Conservation (phyloP, 2,888 invertebrate genomes). For the Acanthacorydalis orientalis region DNA sequence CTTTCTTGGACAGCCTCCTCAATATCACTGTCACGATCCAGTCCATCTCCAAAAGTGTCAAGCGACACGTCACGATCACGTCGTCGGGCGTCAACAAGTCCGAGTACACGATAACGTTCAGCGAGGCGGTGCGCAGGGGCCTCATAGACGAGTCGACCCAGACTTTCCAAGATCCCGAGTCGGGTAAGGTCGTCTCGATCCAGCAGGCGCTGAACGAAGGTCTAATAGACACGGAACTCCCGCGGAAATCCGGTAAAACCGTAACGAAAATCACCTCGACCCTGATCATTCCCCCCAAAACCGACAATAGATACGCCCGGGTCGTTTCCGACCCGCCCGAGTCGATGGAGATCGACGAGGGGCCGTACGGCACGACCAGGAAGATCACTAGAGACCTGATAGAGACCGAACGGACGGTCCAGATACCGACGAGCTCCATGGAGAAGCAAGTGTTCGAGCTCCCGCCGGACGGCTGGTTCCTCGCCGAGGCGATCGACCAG, state of each 20-base stretch:
- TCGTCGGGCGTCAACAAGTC: conserved; percentile 37
- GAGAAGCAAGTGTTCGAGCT: conserved; percentile 60
- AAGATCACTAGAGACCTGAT: conserved; percentile 30
- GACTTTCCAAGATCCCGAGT: conserved; percentile 59
- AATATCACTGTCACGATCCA: conserved; percentile 79
- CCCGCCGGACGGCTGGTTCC: conserved; percentile 68
- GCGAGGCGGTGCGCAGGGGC: conserved; percentile 60
- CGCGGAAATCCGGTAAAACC: neutral
- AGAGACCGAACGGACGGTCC: conserved; percentile 25
- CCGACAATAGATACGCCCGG: neutral
- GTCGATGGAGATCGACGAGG: neutral
- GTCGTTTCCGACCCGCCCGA: neutral
- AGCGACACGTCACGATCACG: conserved; percentile 62
- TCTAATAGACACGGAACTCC: conserved; percentile 39
- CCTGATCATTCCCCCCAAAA: neutral
- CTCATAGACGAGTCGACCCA: conserved; percentile 64
- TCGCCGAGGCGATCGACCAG: conserved; percentile 68
- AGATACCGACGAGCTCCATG: conserved; percentile 26
- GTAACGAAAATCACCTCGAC: neutral
- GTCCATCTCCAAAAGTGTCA: conserved; percentile 71
- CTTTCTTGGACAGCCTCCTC: conserved; percentile 65
- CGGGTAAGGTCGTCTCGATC: conserved; percentile 53
- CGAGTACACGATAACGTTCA: conserved; percentile 49
- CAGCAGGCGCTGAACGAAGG: conserved; percentile 64
- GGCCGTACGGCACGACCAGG: conserved; percentile 17